Percentiles rank a stretch among this genome's conserved stretches.
These are phyloP conservation scores for Odontocerum albicorne DNA, from an alignment of 2,888 invertebrate species.

Conservation along the genomic window DNA sequence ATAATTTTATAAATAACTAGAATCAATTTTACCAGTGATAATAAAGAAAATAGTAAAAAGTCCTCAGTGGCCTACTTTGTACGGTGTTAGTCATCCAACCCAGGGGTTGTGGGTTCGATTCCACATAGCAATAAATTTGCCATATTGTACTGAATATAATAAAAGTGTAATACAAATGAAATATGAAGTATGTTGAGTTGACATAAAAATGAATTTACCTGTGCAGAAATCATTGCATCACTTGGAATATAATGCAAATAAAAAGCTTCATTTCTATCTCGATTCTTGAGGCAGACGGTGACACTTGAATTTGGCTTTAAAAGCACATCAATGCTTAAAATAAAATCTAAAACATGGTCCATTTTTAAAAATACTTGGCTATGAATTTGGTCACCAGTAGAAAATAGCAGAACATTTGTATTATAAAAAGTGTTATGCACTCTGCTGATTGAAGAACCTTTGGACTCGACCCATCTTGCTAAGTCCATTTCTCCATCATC, in stretches of 20 bases:
- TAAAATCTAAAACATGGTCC: slow-evolving; percentile 72
- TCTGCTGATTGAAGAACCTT: slow-evolving; percentile 65
- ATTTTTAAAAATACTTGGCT: slow-evolving; percentile 70
- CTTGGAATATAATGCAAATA: slow-evolving; percentile 82
- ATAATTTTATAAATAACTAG: too few relatives aligned
- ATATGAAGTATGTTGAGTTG: too few relatives aligned
- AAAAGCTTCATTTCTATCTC: slow-evolving; percentile 76
- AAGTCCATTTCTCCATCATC: slow-evolving; percentile 74
- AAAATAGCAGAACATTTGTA: slow-evolving; percentile 70
- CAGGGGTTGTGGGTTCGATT: too few relatives aligned
- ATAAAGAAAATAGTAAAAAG: too few relatives aligned
- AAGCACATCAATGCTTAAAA: slow-evolving; percentile 72
- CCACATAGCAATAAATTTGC: too few relatives aligned
- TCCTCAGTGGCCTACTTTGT: too few relatives aligned
- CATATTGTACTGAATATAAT: too few relatives aligned
- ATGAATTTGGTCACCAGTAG: slow-evolving; percentile 67
- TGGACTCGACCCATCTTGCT: slow-evolving; percentile 75
- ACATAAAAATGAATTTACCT: too few relatives aligned
- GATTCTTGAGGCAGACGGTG: slow-evolving; percentile 74
- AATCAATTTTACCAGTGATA: too few relatives aligned
- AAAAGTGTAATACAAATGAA: too few relatives aligned
- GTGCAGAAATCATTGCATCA: slow-evolving; percentile 70
- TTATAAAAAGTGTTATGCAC: slow-evolving; percentile 61
- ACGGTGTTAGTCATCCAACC: too few relatives aligned
- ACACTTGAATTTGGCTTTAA: slow-evolving; percentile 80